Evolutionary conservation across 2,888 invertebrate genomes (phyloP).

Genomic region (Phragmatobia fuliginosa): DNA sequence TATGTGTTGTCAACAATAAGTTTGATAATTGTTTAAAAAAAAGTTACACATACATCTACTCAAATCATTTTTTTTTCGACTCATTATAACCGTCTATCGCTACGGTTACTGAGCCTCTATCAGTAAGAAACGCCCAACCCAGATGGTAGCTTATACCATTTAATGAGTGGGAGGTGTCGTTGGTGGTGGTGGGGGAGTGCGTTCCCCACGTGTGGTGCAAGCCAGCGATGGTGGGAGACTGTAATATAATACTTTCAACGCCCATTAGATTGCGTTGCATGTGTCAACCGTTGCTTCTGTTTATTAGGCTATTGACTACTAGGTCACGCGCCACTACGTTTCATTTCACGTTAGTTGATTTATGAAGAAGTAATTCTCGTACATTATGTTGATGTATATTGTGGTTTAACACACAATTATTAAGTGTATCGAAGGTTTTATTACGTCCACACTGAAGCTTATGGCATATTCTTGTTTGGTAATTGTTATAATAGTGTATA

Average conservation of each 20-base stretch:
- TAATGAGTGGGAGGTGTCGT: slow-evolving; percentile 82
- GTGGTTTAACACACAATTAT: background rate
- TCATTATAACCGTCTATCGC: background rate
- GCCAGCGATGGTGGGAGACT: slow-evolving; percentile 39
- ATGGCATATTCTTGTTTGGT: background rate
- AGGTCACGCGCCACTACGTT: background rate
- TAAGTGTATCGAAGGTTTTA: background rate
- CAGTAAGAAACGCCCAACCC: slow-evolving; percentile 4
- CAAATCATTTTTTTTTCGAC: background rate
- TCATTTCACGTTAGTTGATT: background rate
- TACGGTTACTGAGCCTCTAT: slow-evolving; percentile 4
- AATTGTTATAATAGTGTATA: background rate
- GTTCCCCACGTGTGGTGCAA: slow-evolving; percentile 58
- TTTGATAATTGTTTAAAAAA: background rate
- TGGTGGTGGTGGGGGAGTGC: slow-evolving; percentile 68
- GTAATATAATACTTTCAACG: slow-evolving; percentile 11
- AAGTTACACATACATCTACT: background rate
- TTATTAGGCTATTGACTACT: background rate
- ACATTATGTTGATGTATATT: background rate
- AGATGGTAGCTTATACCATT: slow-evolving; percentile 36
- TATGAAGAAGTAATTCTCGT: background rate
- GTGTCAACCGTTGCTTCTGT: background rate
- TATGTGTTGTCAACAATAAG: background rate
- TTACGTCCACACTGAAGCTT: background rate
- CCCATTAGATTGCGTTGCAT: slow-evolving; percentile 11